Percentiles rank a stretch among this genome's conserved stretches.
Evolutionary conservation across 2,797 vertebrate species (phyloP).

Genomic region (Urosaurus nigricauda): DNA sequence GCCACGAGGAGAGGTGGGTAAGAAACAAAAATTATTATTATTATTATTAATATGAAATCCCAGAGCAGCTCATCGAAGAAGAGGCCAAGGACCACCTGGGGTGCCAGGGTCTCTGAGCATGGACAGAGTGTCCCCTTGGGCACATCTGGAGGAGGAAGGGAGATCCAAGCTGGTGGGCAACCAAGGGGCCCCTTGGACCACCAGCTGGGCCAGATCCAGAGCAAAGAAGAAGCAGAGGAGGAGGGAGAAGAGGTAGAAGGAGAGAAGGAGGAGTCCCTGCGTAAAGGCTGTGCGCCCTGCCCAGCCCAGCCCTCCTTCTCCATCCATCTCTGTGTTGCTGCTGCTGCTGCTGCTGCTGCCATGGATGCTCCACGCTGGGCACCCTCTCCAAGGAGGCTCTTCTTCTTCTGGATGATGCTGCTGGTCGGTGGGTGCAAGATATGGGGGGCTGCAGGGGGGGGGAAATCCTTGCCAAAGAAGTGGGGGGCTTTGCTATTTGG

Average conservation of each 20-base stretch:
- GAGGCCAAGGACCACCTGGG: no score
- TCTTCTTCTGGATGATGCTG: background rate
- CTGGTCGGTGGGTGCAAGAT: background rate
- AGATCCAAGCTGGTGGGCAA: background rate
- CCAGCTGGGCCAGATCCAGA: no score
- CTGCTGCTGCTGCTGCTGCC: slow-evolving; percentile 21
- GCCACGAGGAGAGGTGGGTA: no score
- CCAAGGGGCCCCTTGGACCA: no score
- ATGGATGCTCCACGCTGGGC: slow-evolving; percentile 52
- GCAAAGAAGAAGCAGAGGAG: background rate
- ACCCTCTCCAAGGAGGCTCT: background rate
- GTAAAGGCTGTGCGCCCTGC: background rate
- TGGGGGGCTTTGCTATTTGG: no score
- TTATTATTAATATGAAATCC: no score
- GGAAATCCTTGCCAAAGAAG: no score
- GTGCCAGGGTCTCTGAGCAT: background rate
- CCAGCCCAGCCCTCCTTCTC: background rate
- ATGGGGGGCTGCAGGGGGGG: no score
- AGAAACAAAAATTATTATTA: no score
- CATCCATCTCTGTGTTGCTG: background rate
- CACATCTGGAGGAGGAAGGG: background rate
- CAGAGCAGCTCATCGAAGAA: no score
- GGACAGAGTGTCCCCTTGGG: background rate
- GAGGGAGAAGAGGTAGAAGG: background rate
- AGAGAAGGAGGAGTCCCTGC: background rate